Evolutionary conservation across 1,140 invertebrate genomes (phyloP), one percentile per base, ranked within the genome.

Genomic region (Atta texana): DNA sequence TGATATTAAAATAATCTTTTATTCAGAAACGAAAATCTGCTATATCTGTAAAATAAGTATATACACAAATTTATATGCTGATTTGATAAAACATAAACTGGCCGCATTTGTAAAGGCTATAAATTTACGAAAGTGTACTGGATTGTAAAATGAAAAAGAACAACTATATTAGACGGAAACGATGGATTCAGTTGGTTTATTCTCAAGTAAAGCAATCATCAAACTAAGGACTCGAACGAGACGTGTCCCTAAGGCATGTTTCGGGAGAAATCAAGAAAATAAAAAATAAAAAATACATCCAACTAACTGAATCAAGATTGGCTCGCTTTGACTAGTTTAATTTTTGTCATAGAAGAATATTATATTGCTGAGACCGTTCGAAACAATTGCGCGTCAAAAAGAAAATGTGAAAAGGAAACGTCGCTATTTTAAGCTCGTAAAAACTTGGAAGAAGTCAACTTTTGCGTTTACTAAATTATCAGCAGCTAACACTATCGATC

Each of bases 301-400:
- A 39, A 64, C 31, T 87, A 87, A 87, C 66, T 87, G 77, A 87
- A 28, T 66, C n/a, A 14, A 57, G 44, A 87, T 16, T 51, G 14
- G 21, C 7, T 64, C 21, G 10, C 53, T 72, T 69, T 44, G 34
- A 21, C 31, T 51, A 55, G 44, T 28, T 64, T 59, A 10, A 71
- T 31, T 66, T 82, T 39, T 66, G 49, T 64, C 24, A 74, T 55
- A 68, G 39, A 82, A 72, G 3, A 55, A 80, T 68, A 49, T 77
- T 53, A 18, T 24, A 2, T 21, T 12, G 7, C 14, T 21, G 14
- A 80, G 49, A 18, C 7, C n/a, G 16, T 16, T 66, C 18, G 5
- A 72, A 53, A 71, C 34, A 57, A 71, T 69, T 16, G 21, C n/a
- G 44, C n/a, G n/a, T n/a, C n/a, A 8, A 3, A 69, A 55, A 10